Evolutionary conservation across 2,888 invertebrate genomes (phyloP).

Genomic region (Megaustenia siamemsis): DNA sequence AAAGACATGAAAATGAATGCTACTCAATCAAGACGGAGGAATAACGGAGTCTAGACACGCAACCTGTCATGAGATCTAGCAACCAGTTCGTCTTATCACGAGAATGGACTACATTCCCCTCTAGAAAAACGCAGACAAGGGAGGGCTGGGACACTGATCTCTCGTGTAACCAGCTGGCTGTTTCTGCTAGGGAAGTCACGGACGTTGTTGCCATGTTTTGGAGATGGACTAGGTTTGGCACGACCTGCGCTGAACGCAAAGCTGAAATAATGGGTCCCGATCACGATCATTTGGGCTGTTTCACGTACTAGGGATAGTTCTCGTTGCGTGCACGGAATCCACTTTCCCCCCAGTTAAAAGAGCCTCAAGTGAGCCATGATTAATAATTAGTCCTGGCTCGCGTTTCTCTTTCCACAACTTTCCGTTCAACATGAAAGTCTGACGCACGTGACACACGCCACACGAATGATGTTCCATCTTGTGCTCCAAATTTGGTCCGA

Average conservation of each 20-base stretch:
- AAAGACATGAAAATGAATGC: slow-evolving; percentile 60
- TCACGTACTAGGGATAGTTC: background rate
- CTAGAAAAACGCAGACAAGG: background rate
- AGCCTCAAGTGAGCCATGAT: slow-evolving; percentile 26
- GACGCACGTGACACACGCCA: background rate
- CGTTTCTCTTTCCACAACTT: background rate
- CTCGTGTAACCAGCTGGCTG: background rate
- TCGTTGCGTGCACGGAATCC: slow-evolving; percentile 14
- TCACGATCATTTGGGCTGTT: background rate
- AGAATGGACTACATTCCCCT: slow-evolving; percentile 1
- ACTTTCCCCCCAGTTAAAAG: slow-evolving; percentile 8
- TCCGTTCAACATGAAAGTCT: background rate
- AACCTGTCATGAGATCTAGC: slow-evolving; percentile 24
- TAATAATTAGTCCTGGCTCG: slow-evolving; percentile 38
- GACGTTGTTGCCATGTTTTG: background rate
- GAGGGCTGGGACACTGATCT: background rate
- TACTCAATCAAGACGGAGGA: slow-evolving; percentile 60
- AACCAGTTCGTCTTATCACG: slow-evolving; percentile 9
- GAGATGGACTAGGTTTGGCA: background rate
- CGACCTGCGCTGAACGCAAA: background rate
- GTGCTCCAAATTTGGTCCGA: background rate
- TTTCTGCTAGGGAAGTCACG: background rate
- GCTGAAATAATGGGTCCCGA: slow-evolving; percentile 32
- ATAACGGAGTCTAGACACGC: slow-evolving; percentile 58
- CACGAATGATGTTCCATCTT: background rate